Conservation (phyloP, 1,140 invertebrate species). For the Drosophila micromelanica region DNA sequence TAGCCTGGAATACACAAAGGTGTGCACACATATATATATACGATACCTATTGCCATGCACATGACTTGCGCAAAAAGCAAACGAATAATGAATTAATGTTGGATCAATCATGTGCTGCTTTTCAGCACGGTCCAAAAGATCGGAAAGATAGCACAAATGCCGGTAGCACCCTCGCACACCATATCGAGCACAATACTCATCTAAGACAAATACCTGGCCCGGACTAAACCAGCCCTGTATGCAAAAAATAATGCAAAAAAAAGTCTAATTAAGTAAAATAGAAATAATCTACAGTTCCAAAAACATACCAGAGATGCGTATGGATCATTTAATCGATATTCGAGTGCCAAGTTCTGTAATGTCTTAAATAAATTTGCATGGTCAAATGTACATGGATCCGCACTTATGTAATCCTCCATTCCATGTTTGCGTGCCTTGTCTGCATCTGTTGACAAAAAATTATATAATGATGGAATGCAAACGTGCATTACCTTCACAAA, state of each 20-base stretch:
- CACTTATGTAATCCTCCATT: conserved; percentile 99
- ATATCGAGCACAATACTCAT: conserved; percentile 99
- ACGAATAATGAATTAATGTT: conserved; percentile 98
- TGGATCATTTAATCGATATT: conserved; percentile 97
- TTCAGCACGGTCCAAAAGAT: conserved; percentile 97
- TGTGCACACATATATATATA: background rate
- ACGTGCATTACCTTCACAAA: too few species aligned
- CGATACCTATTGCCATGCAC: conserved; percentile 94
- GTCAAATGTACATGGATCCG: conserved; percentile 98
- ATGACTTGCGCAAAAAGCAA: conserved; percentile 99
- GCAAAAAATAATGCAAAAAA: background rate
- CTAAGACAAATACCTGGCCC: conserved; percentile 98
- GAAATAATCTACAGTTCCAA: background rate
- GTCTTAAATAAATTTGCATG: conserved; percentile 96
- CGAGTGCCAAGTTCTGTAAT: conserved; percentile 96
- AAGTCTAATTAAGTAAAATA: background rate
- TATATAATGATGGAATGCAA: too few species aligned
- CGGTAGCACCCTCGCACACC: conserved; percentile 98
- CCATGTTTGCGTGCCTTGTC: conserved; percentile 98
- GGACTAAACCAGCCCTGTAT: conserved; percentile 99
- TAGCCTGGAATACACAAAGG: background rate
- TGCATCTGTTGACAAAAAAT: conserved; percentile 87
- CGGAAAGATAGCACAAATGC: conserved; percentile 97
- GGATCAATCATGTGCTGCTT: conserved; percentile 97
- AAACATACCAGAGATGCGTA: conserved; percentile 96